Percentiles rank a stretch among this genome's conserved stretches.
Evolutionary conservation across 2,888 invertebrate genomes (phyloP).

Genomic region (Parnassius glacialis): DNA sequence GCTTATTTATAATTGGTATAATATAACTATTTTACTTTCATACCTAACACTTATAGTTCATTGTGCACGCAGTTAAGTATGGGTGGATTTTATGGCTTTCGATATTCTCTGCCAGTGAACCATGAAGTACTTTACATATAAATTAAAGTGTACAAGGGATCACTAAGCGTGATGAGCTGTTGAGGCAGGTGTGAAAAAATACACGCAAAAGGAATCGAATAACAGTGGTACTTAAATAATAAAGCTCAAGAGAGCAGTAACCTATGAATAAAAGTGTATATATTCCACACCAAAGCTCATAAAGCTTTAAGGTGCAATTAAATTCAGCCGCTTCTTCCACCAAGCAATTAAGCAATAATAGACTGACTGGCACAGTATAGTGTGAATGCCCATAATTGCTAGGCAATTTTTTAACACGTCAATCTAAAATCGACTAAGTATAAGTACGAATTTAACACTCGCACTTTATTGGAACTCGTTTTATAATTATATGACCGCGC

Average conservation of each 20-base stretch:
- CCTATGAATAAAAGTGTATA: conserved; percentile 7
- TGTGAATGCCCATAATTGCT: conserved; percentile 14
- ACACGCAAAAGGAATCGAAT: background rate
- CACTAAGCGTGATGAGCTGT: too few relatives aligned
- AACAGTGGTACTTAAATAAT: background rate
- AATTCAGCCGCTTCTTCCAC: conserved; percentile 11
- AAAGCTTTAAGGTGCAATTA: conserved; percentile 18
- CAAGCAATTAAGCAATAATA: conserved; percentile 19
- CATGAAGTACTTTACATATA: background rate
- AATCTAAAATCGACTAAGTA: conserved; percentile 1
- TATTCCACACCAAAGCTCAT: conserved; percentile 4
- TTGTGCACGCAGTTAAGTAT: too few relatives aligned
- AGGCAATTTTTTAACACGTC: conserved; percentile 10
- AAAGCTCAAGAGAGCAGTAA: conserved; percentile 10
- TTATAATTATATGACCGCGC: conserved; percentile 1
- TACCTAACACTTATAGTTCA: too few relatives aligned
- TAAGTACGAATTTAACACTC: background rate
- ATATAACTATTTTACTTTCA: too few relatives aligned
- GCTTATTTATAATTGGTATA: too few relatives aligned
- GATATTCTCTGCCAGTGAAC: background rate
- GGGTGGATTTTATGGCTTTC: background rate
- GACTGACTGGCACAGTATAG: conserved; percentile 1
- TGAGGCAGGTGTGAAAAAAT: too few relatives aligned
- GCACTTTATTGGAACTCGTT: background rate
- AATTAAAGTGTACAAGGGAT: too few relatives aligned